These are phyloP conservation scores for Apamea crenata DNA, from an alignment of 2,888 invertebrate genomes.

Conservation along the genomic window DNA sequence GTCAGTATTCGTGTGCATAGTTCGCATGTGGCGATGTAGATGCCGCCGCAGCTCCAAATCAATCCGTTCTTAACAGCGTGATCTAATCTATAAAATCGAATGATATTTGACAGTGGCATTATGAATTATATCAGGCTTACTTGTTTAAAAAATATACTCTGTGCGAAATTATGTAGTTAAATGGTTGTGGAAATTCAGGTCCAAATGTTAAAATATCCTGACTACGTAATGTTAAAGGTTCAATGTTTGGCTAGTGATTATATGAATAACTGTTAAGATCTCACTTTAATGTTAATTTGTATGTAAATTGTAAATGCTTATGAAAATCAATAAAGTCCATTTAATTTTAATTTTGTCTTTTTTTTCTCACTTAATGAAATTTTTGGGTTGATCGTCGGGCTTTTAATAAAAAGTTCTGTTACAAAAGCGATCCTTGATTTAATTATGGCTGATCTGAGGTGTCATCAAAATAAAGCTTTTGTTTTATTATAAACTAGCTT, in stretches of 20 bases:
- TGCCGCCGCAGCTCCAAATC: background rate
- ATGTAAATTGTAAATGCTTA: constrained; percentile 54
- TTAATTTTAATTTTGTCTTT: constrained; percentile 22
- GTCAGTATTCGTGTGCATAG: background rate
- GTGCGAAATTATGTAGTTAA: constrained; percentile 38
- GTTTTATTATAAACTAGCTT: background rate
- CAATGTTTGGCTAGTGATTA: constrained; percentile 66
- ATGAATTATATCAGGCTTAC: background rate
- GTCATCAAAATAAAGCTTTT: background rate
- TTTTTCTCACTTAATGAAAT: background rate
- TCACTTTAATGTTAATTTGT: constrained; percentile 62
- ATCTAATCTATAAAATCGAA: background rate
- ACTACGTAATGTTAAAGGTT: constrained; percentile 47
- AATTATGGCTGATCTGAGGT: background rate
- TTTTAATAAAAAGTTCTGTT: background rate
- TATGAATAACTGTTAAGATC: constrained; percentile 61
- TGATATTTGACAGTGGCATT: background rate
- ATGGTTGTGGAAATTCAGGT: constrained; percentile 67
- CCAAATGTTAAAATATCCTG: constrained; percentile 57
- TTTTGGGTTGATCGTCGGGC: background rate
- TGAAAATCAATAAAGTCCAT: constrained; percentile 57
- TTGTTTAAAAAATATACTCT: constrained; percentile 21
- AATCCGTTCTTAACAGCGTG: background rate
- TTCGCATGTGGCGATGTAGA: background rate
- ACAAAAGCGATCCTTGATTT: background rate